A percentile compares a stretch with the other conserved stretches of the same genome.
Evolutionary conservation across 2,797 vertebrate species (phyloP).

Genomic region (Rallus crepitans): DNA sequence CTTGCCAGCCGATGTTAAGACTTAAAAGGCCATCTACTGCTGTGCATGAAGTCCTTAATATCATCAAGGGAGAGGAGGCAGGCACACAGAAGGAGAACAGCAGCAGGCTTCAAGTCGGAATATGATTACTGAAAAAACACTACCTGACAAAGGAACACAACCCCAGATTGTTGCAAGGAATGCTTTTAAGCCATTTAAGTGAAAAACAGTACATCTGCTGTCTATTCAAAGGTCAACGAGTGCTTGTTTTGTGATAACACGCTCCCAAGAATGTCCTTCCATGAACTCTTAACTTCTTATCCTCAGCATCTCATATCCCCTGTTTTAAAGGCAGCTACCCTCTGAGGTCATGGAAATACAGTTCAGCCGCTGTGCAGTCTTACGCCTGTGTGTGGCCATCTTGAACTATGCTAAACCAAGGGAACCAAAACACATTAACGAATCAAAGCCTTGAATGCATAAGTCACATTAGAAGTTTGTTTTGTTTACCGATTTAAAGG

Average conservation of each 20-base stretch:
- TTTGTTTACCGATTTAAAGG: background rate
- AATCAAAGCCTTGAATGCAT: background rate
- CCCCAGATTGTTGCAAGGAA: background rate
- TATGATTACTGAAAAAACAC: background rate
- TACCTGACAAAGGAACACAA: background rate
- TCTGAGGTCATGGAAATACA: slow-evolving; percentile 38
- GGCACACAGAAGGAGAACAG: background rate
- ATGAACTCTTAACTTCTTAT: slow-evolving; percentile 36
- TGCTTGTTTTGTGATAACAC: background rate
- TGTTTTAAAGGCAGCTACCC: background rate
- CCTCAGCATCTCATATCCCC: background rate
- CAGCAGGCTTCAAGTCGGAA: background rate
- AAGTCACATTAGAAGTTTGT: background rate
- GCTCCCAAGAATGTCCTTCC: background rate
- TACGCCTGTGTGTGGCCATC: slow-evolving; percentile 30
- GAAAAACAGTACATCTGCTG: background rate
- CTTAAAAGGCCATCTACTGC: slow-evolving; percentile 30
- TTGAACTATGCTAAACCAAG: slow-evolving; percentile 28
- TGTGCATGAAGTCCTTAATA: slow-evolving; percentile 3
- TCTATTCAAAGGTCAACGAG: background rate
- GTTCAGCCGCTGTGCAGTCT: background rate
- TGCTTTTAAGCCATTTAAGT: slow-evolving; percentile 8
- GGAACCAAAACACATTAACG: slow-evolving; percentile 21
- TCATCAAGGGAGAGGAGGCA: background rate
- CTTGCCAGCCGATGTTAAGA: background rate